phyloP scores from a whole-genome alignment of 2,888 invertebrate species.

The Ectropis crepuscularia region DNA sequence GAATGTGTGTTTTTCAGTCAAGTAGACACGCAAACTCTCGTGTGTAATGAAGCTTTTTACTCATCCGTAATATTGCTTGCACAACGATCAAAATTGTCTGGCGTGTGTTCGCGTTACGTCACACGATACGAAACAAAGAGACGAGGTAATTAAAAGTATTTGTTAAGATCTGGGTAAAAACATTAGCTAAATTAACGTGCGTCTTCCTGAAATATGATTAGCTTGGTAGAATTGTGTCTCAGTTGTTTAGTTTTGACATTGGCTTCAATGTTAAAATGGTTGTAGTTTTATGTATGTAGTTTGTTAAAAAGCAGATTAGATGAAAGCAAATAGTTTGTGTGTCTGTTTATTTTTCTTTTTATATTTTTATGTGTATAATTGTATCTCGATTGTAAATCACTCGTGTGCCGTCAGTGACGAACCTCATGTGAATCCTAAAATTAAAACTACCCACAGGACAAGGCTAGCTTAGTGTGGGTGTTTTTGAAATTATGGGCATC shows the following conservation, averaged over 20 bases:
- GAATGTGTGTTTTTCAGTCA: not conserved
- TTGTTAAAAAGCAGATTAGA: not conserved
- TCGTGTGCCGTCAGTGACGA: too few relatives aligned
- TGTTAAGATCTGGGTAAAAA: conserved; percentile 77
- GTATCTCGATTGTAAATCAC: too few relatives aligned
- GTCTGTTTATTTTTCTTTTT: too few relatives aligned
- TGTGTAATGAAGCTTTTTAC: conserved; percentile 27
- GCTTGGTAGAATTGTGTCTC: conserved; percentile 69
- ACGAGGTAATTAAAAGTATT: conserved; percentile 78
- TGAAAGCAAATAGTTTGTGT: too few relatives aligned
- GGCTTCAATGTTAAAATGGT: not conserved
- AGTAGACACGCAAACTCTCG: conserved; percentile 59
- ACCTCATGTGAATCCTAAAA: too few relatives aligned
- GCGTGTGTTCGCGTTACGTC: conserved; percentile 68
- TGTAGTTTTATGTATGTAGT: not conserved
- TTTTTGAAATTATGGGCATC: too few relatives aligned
- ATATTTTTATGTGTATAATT: too few relatives aligned
- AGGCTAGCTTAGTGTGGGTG: too few relatives aligned
- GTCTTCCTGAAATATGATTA: conserved; percentile 82
- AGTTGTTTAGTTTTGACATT: conserved; percentile 42
- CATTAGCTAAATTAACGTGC: conserved; percentile 73
- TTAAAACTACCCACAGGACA: too few relatives aligned
- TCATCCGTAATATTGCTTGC: conserved; percentile 50
- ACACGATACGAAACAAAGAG: conserved; percentile 74
- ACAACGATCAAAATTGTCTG: conserved; percentile 72